Percentiles rank a stretch among this genome's conserved stretches.
Evolutionary conservation across 2,888 invertebrate genomes (phyloP).

Genomic region (Auanema sp.): DNA sequence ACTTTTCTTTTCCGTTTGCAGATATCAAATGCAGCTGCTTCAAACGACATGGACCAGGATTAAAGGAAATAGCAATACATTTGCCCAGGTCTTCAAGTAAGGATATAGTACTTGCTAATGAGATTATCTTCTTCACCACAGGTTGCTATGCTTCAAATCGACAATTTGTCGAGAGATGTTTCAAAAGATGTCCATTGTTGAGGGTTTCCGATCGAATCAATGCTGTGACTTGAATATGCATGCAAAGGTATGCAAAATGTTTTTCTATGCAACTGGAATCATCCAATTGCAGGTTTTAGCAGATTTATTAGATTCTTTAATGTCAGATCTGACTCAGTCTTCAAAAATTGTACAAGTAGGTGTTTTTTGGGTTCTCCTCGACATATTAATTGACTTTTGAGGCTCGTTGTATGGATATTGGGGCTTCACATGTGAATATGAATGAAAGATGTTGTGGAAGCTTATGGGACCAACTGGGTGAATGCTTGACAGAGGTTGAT

Average conservation of each 20-base stretch:
- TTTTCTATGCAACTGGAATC: neutral
- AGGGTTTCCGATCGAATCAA: slow-evolving; percentile 48
- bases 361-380: neutral
- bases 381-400: slow-evolving; percentile 11
- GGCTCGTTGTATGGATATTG: slow-evolving; percentile 55
- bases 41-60: slow-evolving; percentile 57
- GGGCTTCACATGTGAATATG: slow-evolving; percentile 52
- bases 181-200: slow-evolving; percentile 62
- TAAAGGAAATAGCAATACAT: slow-evolving; percentile 37
- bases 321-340: slow-evolving; percentile 53
- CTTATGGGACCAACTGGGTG: slow-evolving; percentile 61
- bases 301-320: slow-evolving; percentile 53
- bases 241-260: slow-evolving; percentile 13
- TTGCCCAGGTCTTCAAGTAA: slow-evolving; percentile 55
- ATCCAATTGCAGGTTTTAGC: slow-evolving; percentile 29
- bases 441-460: slow-evolving; percentile 46
- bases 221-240: slow-evolving; percentile 23
- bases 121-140: slow-evolving; percentile 8
- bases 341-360: slow-evolving; percentile 48
- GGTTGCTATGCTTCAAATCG: slow-evolving; percentile 40
- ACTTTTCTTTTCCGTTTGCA: slow-evolving; percentile 25
- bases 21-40: slow-evolving; percentile 57
- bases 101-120: slow-evolving; percentile 2
- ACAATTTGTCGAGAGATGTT: slow-evolving; percentile 52
- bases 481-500: slow-evolving; percentile 54